Percentiles rank a stretch among this genome's conserved stretches.
These are phyloP conservation scores for Crotophaga sulcirostris DNA, from an alignment of 2,113 vertebrate genomes.

Conservation along the genomic window DNA sequence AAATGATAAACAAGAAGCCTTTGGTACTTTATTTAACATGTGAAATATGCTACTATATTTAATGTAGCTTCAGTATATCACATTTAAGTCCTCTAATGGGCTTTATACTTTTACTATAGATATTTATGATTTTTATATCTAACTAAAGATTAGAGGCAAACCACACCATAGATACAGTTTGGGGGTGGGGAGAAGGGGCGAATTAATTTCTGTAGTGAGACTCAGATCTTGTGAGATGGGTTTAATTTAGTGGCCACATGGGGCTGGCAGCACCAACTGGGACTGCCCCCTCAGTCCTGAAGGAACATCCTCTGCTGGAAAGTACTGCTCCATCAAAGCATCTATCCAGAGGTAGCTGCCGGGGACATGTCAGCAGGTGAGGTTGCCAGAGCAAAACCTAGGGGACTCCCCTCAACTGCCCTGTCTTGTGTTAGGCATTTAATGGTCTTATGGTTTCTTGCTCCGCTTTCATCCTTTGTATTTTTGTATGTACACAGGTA, in stretches of 20 bases:
- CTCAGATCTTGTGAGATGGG: background rate
- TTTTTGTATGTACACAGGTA: background rate
- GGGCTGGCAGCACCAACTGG: background rate
- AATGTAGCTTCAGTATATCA: background rate
- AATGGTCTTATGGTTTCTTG: background rate
- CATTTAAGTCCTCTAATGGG: background rate
- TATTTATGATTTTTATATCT: slow-evolving; percentile 34
- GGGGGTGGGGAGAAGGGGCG: background rate
- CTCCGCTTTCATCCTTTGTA: background rate
- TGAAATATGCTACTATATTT: slow-evolving; percentile 18
- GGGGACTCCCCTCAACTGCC: rapidly evolving
- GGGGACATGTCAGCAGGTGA: background rate
- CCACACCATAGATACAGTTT: slow-evolving; percentile 25
- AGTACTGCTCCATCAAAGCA: background rate
- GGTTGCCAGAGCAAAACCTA: background rate
- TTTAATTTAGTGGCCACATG: background rate
- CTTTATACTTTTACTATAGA: background rate
- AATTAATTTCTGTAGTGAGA: slow-evolving; percentile 36
- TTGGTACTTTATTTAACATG: background rate
- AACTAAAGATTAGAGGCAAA: slow-evolving; percentile 33
- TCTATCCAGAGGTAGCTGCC: background rate
- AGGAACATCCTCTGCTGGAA: background rate
- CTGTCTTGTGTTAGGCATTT: background rate
- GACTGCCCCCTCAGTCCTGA: too few relatives aligned
- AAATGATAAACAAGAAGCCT: background rate